Evolutionary conservation across 1,140 invertebrate genomes (phyloP), one percentile per base, ranked within the genome.

Genomic region (Drosophila ficusphila): DNA sequence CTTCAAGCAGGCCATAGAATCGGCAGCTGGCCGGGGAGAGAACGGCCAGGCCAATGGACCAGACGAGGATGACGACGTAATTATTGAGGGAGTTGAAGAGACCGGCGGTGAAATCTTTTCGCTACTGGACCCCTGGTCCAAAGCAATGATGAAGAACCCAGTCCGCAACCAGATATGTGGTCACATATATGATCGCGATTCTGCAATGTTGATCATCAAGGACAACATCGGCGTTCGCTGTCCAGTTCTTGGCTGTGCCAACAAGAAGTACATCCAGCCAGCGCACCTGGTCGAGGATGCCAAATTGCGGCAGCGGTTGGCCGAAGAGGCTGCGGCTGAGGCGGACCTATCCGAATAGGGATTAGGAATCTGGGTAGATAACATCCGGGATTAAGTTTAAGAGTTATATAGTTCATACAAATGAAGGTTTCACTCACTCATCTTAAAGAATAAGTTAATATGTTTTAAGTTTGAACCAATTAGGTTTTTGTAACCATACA

Each of bases 91-190:
- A 4, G 16, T 61, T 9, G 7, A 23, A 12, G 42, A 33, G 7
- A 4, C 33, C 29, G 65, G 42, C 11, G 39, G 31, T 16, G 60
- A 46, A 12, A 27, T 42, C 1, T 49, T 69, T 16, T 78, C 79
- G 3, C 36, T 82, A 14, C 41, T 49, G 14, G 79, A 82, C 38
- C 79, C 79, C 0, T 82, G 79, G 79, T 61, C 79, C 4, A 83
- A 78, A 41, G 31, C 18, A 0, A 12, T 83, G 0, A 74, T 82
- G 57, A 6, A 31, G 8, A 44, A 83, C 42, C 79, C 79, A 0
- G 44, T 83, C 6, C 62, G 62, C 3, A 82, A 83, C 19, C 64
- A 2, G 0, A 69, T 38, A 1, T 82, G 79, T 5, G 79, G 79
- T 5, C 79, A 82, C 29, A 51, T 85, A 27, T 82, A 82, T 25